A percentile compares a stretch with the other conserved stretches of the same genome.
phyloP scores from a whole-genome alignment of 1,140 invertebrate genomes.

The Drosophila tristis region DNA sequence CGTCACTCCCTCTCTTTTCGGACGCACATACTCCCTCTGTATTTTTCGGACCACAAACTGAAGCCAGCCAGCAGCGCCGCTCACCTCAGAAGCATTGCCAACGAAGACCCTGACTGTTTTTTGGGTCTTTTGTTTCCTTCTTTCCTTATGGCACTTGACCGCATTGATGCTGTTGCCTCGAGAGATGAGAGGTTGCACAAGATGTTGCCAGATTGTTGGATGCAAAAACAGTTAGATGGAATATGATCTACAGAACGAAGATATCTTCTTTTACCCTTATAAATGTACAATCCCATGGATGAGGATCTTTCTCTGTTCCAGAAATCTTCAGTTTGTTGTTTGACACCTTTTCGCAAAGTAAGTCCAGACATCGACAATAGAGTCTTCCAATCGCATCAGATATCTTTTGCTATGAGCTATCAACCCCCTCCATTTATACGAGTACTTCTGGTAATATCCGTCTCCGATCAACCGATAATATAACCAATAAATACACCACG shows the following conservation, averaged over 20 bases:
- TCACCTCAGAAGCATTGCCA: slow-evolving; percentile 2
- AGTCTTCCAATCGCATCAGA: no score
- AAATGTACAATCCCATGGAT: no score
- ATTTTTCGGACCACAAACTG: no score
- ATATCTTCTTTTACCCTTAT: background rate
- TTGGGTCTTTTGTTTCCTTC: slow-evolving; percentile 24
- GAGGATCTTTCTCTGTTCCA: slow-evolving; percentile 1
- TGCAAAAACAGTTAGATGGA: background rate
- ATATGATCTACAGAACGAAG: no score
- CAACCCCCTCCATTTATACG: slow-evolving; percentile 4
- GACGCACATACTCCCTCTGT: background rate
- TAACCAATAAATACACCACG: background rate
- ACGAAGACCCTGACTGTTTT: slow-evolving; percentile 37
- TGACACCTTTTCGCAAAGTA: no score
- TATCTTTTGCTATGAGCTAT: no score
- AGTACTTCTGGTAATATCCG: no score
- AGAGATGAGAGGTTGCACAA: slow-evolving; percentile 1
- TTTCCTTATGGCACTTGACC: slow-evolving; percentile 50
- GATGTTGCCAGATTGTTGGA: slow-evolving; percentile 31
- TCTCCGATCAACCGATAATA: no score
- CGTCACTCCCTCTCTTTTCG: slow-evolving; percentile 47
- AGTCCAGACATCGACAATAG: no score
- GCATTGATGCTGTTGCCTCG: slow-evolving; percentile 45
- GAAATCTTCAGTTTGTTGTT: background rate
- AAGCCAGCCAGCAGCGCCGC: slow-evolving; percentile 6